These are phyloP conservation scores for Microdon myrmicae DNA, from an alignment of 2,888 invertebrate species.

Conservation along the genomic window DNA sequence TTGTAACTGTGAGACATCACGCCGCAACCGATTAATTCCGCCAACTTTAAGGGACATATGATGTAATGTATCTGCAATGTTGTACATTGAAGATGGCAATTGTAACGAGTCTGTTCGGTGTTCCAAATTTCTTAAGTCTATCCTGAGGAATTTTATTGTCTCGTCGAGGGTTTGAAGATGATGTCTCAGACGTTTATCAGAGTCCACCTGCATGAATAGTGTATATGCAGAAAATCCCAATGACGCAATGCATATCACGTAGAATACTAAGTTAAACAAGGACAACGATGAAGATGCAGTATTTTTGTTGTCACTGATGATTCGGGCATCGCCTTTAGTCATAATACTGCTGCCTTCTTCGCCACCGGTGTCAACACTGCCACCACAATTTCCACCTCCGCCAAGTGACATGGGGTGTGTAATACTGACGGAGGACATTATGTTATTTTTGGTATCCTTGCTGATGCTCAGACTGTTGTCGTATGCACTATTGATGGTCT, in stretches of 20 bases:
- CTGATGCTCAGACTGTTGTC: constrained; percentile 22
- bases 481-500: constrained; percentile 25
- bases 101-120: constrained; percentile 18
- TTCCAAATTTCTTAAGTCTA: constrained; percentile 34
- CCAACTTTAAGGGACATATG: constrained; percentile 59
- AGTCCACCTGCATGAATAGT: constrained; percentile 63
- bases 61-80: constrained; percentile 61
- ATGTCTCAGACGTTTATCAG: constrained; percentile 63
- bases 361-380: background rate
- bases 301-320: background rate
- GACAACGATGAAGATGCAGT: constrained; percentile 54
- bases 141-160: constrained; percentile 55
- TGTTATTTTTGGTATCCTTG: constrained; percentile 46
- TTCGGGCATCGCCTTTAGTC: constrained; percentile 20
- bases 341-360: constrained; percentile 10
- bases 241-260: constrained; percentile 65
- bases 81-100: constrained; percentile 20
- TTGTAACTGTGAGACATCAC: constrained; percentile 66
- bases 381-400: constrained; percentile 16
- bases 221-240: constrained; percentile 65
- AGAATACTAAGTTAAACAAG: constrained; percentile 63
- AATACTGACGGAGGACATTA: constrained; percentile 30
- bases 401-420: constrained; percentile 36
- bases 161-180: constrained; percentile 63
- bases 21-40: constrained; percentile 65